Base-by-base conservation (phyloP, 2,797 vertebrate species). In the Pangasius sanitwongsei region DNA sequence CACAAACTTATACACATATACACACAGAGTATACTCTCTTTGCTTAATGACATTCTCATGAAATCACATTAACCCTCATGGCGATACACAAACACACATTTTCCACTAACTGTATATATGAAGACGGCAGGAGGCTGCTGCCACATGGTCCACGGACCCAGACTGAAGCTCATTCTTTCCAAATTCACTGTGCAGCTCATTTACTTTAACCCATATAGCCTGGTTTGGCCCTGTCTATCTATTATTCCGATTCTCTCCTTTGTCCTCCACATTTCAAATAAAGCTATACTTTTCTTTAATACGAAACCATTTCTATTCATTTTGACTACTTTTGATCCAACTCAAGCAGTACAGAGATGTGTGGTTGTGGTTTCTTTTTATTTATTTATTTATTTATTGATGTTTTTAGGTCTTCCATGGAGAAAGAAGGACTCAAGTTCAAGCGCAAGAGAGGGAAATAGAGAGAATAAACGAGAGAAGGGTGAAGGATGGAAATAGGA, bases 41-140 rank as follows among this genome's bases (percentile, higher is more conserved):
- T 83, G 83, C 88, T 92, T 92, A 92, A 41, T 92, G 92, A 93
- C 91, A 92, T 90, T 94, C 93, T 92, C 93, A 92, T 90, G 90
- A 72, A 57, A 23, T 87, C 87, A 91, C 92, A 89, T 81, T 86
- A 90, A 88, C 77, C 41, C 28, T 87, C 86, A 86, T 67, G 72
- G 75, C 70, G 67, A 87, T 34, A 86, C 81, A 90, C 48, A 86
- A 85, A 90, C 72, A 91, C 87, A 88, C 69, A 88, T 87, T 90
- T 91, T 88, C 89, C 90, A 89, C 69, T 78, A 69, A 67, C 80
- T 65, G 41, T 67, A 81, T 89, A 83, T 75, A 88, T 87, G 85
- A 74, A 90, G 89, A 80, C 67, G 74, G 65, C 74, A 87, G 89
- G 83, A 87, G 85, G 82, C 65, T 57, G 50, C 44, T 90, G 88